Evolutionary conservation across 2,797 vertebrate species (phyloP).

Genomic region (Spizella passerina): DNA sequence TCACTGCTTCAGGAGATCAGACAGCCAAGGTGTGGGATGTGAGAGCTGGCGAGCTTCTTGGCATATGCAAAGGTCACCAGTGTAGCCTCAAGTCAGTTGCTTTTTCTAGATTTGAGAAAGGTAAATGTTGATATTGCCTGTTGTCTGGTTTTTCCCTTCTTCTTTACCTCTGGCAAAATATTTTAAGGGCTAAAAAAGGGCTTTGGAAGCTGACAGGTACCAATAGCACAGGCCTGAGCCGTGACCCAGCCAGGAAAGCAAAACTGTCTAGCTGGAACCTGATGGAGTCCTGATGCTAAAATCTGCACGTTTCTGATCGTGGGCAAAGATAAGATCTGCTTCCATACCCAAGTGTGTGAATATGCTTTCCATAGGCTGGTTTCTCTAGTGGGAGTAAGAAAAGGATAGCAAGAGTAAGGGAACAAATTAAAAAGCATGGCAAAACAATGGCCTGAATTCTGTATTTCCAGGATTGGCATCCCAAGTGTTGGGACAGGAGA

Average conservation of each 20-base stretch:
- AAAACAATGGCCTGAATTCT: neutral
- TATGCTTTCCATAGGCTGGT: neutral
- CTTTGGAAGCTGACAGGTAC: neutral
- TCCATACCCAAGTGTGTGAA: neutral
- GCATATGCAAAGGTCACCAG: constrained; percentile 93
- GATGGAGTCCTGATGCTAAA: neutral
- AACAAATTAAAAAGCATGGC: neutral
- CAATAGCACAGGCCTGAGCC: neutral
- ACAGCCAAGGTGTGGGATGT: constrained; percentile 95
- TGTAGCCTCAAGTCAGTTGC: constrained; percentile 96
- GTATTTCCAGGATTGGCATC: neutral
- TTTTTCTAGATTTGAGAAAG: constrained; percentile 90
- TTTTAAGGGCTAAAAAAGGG: neutral
- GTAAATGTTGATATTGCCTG: constrained; percentile 65
- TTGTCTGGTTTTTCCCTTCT: neutral
- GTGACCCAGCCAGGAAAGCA: neutral
- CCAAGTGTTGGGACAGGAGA: neutral
- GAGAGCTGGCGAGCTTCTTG: constrained; percentile 85
- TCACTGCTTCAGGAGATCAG: constrained; percentile 95
- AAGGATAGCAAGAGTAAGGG: neutral
- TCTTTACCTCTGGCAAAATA: neutral
- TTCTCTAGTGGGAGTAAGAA: neutral
- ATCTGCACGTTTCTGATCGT: neutral
- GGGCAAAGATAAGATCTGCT: neutral
- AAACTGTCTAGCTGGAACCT: neutral